A percentile compares a stretch with the other conserved stretches of the same genome.
These are phyloP conservation scores for Nebria salina DNA, from an alignment of 2,888 invertebrate genomes.

Conservation along the genomic window DNA sequence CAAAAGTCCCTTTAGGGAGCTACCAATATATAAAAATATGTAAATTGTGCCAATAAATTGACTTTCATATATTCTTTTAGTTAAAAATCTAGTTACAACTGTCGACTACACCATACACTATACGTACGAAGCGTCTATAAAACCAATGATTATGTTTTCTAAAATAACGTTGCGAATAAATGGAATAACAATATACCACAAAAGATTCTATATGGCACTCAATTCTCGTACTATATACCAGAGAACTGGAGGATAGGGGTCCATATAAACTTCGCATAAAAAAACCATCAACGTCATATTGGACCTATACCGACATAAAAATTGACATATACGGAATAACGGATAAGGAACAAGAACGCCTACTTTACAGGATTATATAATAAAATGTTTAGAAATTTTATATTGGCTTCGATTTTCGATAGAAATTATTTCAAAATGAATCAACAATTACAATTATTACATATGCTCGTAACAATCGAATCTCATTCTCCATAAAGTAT, in stretches of 20 bases:
- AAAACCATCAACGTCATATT: slow-evolving; percentile 29
- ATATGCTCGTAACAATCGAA: slow-evolving; percentile 30
- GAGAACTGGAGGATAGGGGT: slow-evolving; percentile 10
- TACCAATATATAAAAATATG: neutral
- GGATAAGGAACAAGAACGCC: slow-evolving; percentile 9
- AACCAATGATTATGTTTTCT: slow-evolving; percentile 26
- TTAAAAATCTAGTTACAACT: slow-evolving; percentile 18
- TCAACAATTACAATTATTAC: neutral
- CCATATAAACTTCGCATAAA: slow-evolving; percentile 38
- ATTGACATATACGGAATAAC: slow-evolving; percentile 23
- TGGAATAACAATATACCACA: slow-evolving; percentile 37
- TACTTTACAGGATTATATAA: neutral
- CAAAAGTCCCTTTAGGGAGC: neutral
- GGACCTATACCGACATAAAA: slow-evolving; percentile 26
- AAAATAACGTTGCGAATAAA: slow-evolving; percentile 34
- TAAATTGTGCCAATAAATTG: slow-evolving; percentile 7
- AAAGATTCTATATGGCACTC: slow-evolving; percentile 5
- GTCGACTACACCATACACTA: neutral
- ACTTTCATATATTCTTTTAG: slow-evolving; percentile 36
- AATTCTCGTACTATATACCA: neutral
- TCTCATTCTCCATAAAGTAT: slow-evolving; percentile 29
- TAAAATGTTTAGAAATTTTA: neutral
- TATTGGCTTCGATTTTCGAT: too few species aligned
- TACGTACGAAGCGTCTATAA: slow-evolving; percentile 18
- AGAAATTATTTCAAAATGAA: too few species aligned